Evolutionary conservation across 1,140 invertebrate genomes (phyloP).

Genomic region (Drosophila eugracilis): DNA sequence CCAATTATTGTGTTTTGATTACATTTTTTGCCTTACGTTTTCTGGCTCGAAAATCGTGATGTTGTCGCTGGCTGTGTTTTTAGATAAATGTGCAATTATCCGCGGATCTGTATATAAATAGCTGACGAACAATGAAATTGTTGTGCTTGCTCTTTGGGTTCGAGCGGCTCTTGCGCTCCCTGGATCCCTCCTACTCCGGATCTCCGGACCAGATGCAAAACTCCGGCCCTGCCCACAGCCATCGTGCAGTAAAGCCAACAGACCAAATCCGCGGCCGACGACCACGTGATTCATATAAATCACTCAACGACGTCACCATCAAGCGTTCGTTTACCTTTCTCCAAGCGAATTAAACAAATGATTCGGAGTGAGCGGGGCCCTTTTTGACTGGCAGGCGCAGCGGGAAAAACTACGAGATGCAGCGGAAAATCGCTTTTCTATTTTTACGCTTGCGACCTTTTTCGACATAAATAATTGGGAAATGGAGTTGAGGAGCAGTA

Average conservation of each 20-base stretch:
- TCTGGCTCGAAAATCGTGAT: constrained; percentile 28
- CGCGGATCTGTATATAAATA: constrained; percentile 44
- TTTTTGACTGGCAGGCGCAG: constrained; percentile 39
- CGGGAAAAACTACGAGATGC: constrained; percentile 24
- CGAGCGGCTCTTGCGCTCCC: constrained; percentile 11
- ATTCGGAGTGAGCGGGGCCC: constrained; percentile 43
- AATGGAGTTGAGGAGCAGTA: constrained; percentile 18
- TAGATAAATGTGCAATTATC: constrained; percentile 51
- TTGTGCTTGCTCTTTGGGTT: constrained; percentile 32
- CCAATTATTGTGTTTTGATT: constrained; percentile 44
- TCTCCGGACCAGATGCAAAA: neutral
- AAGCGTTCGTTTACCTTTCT: constrained; percentile 80
- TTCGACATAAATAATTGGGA: constrained; percentile 71
- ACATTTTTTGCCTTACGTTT: constrained; percentile 5
- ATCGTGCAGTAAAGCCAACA: constrained; percentile 21
- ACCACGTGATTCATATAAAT: constrained; percentile 80
- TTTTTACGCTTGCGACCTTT: constrained; percentile 68
- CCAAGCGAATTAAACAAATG: constrained; percentile 71
- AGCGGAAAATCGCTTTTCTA: constrained; percentile 67
- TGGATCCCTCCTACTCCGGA: neutral
- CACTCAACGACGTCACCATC: constrained; percentile 78
- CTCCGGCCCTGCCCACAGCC: constrained; percentile 15
- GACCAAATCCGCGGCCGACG: constrained; percentile 35
- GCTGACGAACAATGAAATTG: constrained; percentile 62
- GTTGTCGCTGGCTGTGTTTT: constrained; percentile 20